Conservation (phyloP, 1,140 invertebrate genomes). For the Oreohelix idahoensis region DNA sequence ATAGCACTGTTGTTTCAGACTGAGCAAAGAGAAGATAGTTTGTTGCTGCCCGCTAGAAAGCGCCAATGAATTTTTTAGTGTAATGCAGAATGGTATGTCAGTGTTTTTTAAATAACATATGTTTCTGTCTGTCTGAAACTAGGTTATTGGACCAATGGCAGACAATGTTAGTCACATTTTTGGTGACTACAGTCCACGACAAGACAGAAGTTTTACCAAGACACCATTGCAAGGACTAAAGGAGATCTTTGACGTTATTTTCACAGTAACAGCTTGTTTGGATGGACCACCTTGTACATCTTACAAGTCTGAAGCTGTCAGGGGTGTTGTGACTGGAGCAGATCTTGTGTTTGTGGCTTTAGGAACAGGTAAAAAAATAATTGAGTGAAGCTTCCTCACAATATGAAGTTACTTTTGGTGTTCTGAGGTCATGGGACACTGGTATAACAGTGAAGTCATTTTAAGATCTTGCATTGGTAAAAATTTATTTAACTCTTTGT, state of each 20-base stretch:
- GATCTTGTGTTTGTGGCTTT: slow-evolving; percentile 68
- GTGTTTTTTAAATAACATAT: not conserved
- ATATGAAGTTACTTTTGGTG: not conserved
- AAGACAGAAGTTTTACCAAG: slow-evolving; percentile 37
- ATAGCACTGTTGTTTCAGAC: no score
- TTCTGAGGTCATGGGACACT: not conserved
- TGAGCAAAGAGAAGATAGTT: no score
- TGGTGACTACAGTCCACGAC: slow-evolving; percentile 47
- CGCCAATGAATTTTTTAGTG: slow-evolving; percentile 9
- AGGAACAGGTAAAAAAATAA: slow-evolving; percentile 67
- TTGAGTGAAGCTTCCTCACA: no score
- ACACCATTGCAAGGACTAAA: slow-evolving; percentile 62
- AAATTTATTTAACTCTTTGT: no score
- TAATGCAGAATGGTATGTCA: slow-evolving; percentile 36
- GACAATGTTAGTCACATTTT: slow-evolving; percentile 62
- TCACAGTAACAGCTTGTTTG: slow-evolving; percentile 60
- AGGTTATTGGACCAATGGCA: slow-evolving; percentile 71
- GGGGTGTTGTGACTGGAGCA: slow-evolving; percentile 52
- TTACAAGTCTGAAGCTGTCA: slow-evolving; percentile 55
- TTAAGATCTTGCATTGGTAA: not conserved
- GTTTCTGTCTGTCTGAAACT: not conserved
- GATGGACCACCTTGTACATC: slow-evolving; percentile 25
- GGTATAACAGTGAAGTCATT: not conserved
- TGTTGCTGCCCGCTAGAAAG: no score
- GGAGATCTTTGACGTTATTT: slow-evolving; percentile 43